phyloP scores from a whole-genome alignment of 2,888 invertebrate species.

The Macrosoma leucophasiata region DNA sequence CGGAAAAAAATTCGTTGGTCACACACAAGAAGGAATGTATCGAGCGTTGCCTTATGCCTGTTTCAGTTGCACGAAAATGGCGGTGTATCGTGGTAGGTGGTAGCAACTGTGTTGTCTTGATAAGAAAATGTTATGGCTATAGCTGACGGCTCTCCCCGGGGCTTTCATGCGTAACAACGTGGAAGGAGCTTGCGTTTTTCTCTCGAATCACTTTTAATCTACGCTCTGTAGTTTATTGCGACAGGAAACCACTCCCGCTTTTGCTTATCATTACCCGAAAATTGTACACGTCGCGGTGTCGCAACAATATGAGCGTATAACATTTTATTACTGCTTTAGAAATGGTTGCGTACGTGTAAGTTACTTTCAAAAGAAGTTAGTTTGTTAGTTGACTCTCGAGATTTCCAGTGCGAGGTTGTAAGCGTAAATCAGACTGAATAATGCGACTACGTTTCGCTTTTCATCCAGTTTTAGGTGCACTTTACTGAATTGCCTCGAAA shows the following conservation, averaged over 20 bases:
- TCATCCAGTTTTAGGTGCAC: slow-evolving; percentile 36
- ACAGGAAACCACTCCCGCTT: slow-evolving; percentile 20
- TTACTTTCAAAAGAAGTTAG: neutral
- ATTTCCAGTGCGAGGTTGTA: too few relatives aligned
- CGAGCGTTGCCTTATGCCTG: too few relatives aligned
- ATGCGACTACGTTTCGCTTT: slow-evolving; percentile 34
- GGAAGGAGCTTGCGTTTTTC: slow-evolving; percentile 36
- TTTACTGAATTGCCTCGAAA: slow-evolving; percentile 36
- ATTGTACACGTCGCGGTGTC: slow-evolving; percentile 12
- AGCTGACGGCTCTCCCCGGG: slow-evolving; percentile 48
- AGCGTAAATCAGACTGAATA: slow-evolving; percentile 42
- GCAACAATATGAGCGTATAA: slow-evolving; percentile 11
- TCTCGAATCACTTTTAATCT: slow-evolving; percentile 49
- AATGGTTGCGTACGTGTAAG: slow-evolving; percentile 2
- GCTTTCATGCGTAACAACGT: slow-evolving; percentile 45
- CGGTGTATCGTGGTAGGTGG: slow-evolving; percentile 27
- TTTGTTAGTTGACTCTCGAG: slow-evolving; percentile 1
- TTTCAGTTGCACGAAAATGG: too few relatives aligned
- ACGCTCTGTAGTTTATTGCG: slow-evolving; percentile 40
- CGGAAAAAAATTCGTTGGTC: too few relatives aligned
- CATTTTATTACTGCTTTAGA: slow-evolving; percentile 10
- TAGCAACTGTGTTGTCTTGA: slow-evolving; percentile 49
- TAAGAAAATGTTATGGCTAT: slow-evolving; percentile 57
- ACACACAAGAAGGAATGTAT: too few relatives aligned
- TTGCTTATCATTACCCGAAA: slow-evolving; percentile 17